Evolutionary conservation across 2,797 vertebrate genomes (phyloP).

Genomic region (Acestrorhynchus altus): DNA sequence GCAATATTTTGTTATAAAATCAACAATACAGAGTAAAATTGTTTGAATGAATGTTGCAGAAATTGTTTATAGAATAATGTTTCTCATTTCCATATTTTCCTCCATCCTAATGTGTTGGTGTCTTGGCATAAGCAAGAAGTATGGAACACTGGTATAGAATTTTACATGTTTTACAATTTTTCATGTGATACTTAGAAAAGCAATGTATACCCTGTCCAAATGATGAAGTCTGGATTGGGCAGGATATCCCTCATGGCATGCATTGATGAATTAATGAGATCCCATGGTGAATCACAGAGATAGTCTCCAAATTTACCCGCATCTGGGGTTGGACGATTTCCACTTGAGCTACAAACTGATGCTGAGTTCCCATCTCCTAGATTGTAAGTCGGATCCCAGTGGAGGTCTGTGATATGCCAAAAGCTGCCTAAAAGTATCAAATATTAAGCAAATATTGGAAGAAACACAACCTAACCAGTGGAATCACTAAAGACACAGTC

Average conservation of each 20-base stretch:
- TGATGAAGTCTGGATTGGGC: slow-evolving; percentile 87
- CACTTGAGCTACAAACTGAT: slow-evolving; percentile 84
- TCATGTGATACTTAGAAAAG: not conserved
- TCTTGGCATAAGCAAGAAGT: not conserved
- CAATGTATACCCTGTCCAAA: slow-evolving; percentile 90
- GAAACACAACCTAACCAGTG: no score
- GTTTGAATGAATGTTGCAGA: not conserved
- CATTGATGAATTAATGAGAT: slow-evolving; percentile 84
- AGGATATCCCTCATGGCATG: slow-evolving; percentile 84
- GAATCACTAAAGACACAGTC: no score
- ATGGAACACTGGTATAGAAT: not conserved
- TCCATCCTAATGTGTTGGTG: not conserved
- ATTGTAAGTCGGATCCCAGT: slow-evolving; percentile 86
- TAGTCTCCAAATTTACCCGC: slow-evolving; percentile 88
- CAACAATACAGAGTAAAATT: not conserved
- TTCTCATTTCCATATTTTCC: not conserved
- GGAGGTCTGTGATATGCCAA: slow-evolving; percentile 94
- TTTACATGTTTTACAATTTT: no score
- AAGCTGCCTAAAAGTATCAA: slow-evolving; percentile 79
- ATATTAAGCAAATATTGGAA: not conserved
- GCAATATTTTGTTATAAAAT: not conserved
- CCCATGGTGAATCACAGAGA: slow-evolving; percentile 88
- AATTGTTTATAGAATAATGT: not conserved
- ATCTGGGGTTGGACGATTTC: slow-evolving; percentile 69
- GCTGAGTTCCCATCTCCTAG: slow-evolving; percentile 64